Evolutionary conservation across 2,797 vertebrate genomes (phyloP), one percentile per base, ranked within the genome.

Genomic region (Manis crassicaudata): DNA sequence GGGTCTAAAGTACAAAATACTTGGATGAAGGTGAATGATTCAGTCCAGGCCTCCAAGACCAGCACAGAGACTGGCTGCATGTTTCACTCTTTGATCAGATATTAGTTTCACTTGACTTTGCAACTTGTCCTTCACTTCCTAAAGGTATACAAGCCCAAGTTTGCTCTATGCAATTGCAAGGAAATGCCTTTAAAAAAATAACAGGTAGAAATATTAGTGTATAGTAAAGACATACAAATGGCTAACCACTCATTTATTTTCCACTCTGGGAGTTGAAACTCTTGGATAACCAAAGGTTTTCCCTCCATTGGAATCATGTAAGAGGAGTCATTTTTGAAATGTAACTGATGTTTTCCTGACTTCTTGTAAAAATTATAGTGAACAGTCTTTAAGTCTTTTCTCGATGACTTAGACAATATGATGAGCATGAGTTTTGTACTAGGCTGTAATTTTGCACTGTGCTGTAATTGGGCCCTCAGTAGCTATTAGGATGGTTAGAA

Each of bases 331-430:
- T 92, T 96, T 46, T 72, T 85, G 60, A 90, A 81, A n/a, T 82
- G 0, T 80, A 90, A 82, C 73, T 90, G 75, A 25, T 94, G 52
- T 92, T 95, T 96, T 89, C 23, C 23, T 81, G 40, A 76, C 32
- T 58, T 75, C 32, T 52, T 86, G 75, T 50, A 68, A 93, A 92
- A 54, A 56, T 92, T 92, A 60, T 75, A 27, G 8, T 37, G 23
- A 87, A 65, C 16, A 40, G 40, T 4, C 29, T 80, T 93, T 67
- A 58, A 58, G 14, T 83, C 20, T 70, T 85, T 46, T 85, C 72
- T 95, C 68, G 58, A 35, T 93, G 80, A 88, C 9, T 75, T 85
- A 86, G 32, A 70, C 46, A 37, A 27, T 68, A 82, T 62, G 32
- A 25, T 76, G 16, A 75, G 40, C 4, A 56, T 81, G 17, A 18